Evolutionary conservation across 2,797 vertebrate genomes (phyloP).

Genomic region (Antrozous pallidus): DNA sequence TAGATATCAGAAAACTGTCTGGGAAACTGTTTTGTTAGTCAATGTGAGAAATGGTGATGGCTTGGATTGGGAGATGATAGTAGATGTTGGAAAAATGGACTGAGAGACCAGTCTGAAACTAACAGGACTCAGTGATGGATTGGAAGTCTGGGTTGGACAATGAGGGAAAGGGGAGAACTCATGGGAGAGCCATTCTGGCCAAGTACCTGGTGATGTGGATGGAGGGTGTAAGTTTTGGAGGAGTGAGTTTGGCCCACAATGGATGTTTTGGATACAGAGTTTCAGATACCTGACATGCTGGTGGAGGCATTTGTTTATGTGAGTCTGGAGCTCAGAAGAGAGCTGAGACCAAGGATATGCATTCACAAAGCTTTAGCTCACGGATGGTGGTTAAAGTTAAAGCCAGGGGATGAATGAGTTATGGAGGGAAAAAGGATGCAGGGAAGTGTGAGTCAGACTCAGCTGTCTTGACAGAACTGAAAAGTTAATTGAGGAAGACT

Average conservation of each 20-base stretch:
- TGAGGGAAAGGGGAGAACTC: neutral
- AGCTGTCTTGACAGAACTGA: neutral
- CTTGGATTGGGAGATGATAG: neutral
- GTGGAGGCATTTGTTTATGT: neutral
- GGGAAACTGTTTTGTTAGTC: neutral
- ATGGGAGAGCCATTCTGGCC: neutral
- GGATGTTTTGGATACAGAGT: neutral
- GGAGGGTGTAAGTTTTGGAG: neutral
- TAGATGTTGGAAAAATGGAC: neutral
- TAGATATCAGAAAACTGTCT: neutral
- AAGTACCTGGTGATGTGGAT: neutral
- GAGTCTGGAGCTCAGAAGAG: neutral
- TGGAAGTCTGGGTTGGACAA: neutral
- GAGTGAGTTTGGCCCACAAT: neutral
- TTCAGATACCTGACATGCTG: neutral
- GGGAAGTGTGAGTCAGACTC: neutral
- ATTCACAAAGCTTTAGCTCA: neutral
- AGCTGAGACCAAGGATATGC: neutral
- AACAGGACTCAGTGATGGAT: neutral
- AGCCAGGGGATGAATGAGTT: neutral
- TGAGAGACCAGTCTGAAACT: neutral
- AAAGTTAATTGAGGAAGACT: neutral
- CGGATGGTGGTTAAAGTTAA: slow-evolving; percentile 6
- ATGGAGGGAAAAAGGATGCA: neutral
- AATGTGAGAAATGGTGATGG: neutral